phyloP scores from a whole-genome alignment of 2,113 vertebrate species.

The Tetraodon nigroviridis region DNA sequence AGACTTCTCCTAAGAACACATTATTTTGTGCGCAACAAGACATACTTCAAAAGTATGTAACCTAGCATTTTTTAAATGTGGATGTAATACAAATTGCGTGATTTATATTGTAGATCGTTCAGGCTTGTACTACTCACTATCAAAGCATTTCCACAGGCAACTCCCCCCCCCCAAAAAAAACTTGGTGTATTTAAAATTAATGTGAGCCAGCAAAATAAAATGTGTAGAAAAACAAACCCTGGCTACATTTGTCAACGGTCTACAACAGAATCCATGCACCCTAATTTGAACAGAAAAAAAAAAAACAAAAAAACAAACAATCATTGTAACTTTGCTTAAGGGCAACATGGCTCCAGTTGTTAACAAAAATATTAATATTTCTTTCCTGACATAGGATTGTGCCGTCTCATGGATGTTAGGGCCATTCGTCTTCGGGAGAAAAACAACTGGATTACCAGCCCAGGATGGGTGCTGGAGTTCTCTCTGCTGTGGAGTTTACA shows the following conservation, averaged over 20 bases:
- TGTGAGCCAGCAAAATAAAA: constrained; percentile 47
- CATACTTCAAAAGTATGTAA: no score
- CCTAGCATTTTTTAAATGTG: no score
- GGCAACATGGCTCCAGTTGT: constrained; percentile 1
- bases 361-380: not conserved
- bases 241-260: not conserved
- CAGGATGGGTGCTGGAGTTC: no score
- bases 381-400: not conserved
- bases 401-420: not conserved
- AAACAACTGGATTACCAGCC: not conserved
- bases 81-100: no score
- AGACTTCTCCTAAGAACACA: no score
- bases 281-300: constrained; percentile 3
- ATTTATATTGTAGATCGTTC: no score
- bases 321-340: constrained; percentile 1
- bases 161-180: no score
- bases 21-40: no score
- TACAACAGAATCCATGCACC: no score
- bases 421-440: not conserved
- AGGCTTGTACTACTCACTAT: no score
- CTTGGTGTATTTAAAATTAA: constrained; percentile 48
- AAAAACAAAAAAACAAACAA: not conserved
- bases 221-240: not conserved
- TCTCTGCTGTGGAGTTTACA: no score
- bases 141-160: no score